A percentile compares a stretch with the other conserved stretches of the same genome.
Evolutionary conservation across 2,888 invertebrate species (phyloP).

Genomic region (Tetragonisca angustula): DNA sequence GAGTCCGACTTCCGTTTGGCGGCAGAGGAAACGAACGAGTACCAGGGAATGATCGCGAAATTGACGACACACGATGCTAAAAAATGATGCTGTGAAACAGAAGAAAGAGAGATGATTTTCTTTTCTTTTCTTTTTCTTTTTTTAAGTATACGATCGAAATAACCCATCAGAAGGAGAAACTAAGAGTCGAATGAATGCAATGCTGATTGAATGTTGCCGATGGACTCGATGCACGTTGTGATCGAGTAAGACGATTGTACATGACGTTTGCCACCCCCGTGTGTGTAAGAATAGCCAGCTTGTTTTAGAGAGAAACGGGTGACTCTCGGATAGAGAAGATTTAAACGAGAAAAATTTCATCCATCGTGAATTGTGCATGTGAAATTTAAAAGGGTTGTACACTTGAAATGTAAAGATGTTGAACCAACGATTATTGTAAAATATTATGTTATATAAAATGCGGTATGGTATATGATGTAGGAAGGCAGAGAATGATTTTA

Average conservation of each 20-base stretch:
- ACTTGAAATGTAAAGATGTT: background rate
- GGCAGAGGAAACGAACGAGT: slow-evolving; percentile 1
- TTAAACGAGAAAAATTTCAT: slow-evolving; percentile 34
- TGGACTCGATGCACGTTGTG: slow-evolving; percentile 6
- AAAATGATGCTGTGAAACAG: slow-evolving; percentile 15
- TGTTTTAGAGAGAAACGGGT: background rate
- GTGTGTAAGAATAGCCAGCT: background rate
- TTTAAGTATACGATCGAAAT: background rate
- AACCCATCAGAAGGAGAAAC: background rate
- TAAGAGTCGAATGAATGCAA: slow-evolving; percentile 8
- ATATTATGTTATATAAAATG: slow-evolving; percentile 41
- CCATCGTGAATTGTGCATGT: slow-evolving; percentile 9
- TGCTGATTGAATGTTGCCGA: background rate
- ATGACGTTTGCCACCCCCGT: background rate
- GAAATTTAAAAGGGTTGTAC: background rate
- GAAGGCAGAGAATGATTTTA: background rate
- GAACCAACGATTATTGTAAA: slow-evolving; percentile 15
- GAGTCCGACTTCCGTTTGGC: slow-evolving; percentile 14
- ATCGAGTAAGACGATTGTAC: slow-evolving; percentile 9
- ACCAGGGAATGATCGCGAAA: background rate
- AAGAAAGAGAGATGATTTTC: slow-evolving; percentile 3
- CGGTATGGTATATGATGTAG: slow-evolving; percentile 37
- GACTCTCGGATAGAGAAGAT: background rate
- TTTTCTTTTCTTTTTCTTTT: background rate
- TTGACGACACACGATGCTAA: background rate